Conservation (phyloP, 2,888 invertebrate species). For the Seira ritae region DNA sequence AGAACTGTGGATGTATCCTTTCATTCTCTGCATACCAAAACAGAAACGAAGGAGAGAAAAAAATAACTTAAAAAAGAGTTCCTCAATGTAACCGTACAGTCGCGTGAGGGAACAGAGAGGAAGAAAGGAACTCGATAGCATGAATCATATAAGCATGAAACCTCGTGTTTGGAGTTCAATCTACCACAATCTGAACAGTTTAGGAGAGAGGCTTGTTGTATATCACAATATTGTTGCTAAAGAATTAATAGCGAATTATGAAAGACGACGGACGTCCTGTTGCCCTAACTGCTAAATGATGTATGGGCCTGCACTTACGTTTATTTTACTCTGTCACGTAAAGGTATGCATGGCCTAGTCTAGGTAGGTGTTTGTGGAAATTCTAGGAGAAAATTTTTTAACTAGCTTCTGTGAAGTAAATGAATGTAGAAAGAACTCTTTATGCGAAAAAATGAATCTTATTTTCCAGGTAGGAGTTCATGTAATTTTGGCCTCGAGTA, state of each 20-base stretch:
- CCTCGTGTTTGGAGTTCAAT: neutral
- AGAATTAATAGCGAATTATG: constrained; percentile 37
- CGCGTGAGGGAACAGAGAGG: neutral
- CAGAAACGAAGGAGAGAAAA: neutral
- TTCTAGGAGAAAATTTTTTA: too few relatives aligned
- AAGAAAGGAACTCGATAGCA: neutral
- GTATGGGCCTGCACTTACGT: constrained; percentile 37
- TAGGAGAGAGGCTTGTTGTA: neutral
- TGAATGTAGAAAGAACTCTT: too few relatives aligned
- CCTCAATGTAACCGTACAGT: neutral
- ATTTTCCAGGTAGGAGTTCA: neutral
- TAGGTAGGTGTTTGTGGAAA: neutral
- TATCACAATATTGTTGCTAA: constrained; percentile 6
- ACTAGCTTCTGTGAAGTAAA: too few relatives aligned
- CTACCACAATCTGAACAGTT: neutral
- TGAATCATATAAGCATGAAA: neutral
- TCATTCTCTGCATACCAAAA: neutral
- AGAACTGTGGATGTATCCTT: neutral
- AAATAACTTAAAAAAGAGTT: neutral
- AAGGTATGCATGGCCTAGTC: neutral
- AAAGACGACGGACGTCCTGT: constrained; percentile 52
- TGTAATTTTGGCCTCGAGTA: neutral
- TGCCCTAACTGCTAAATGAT: constrained; percentile 47
- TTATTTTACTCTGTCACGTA: constrained; percentile 61
- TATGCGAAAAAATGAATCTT: neutral